Evolutionary conservation across 2,888 invertebrate genomes (phyloP).

Genomic region (Heliconius charithonia): DNA sequence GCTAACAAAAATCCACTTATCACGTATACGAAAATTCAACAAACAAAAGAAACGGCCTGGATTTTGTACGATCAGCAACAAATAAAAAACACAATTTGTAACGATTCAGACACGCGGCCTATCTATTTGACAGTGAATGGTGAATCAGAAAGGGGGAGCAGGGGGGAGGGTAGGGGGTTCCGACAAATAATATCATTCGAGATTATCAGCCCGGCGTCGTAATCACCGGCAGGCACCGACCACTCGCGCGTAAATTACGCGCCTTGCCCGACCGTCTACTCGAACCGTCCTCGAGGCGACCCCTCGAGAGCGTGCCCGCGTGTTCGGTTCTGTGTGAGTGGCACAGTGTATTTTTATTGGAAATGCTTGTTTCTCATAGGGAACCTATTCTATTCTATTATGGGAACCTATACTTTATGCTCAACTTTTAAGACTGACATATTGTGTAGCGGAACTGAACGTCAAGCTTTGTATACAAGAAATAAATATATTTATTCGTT

Average conservation of each 20-base stretch:
- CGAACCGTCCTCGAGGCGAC: slow-evolving; percentile 42
- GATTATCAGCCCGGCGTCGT: slow-evolving; percentile 74
- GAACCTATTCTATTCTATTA: too few species aligned
- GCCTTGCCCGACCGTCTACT: slow-evolving; percentile 53
- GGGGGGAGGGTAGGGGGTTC: background rate
- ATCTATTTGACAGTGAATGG: slow-evolving; percentile 28
- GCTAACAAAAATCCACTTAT: background rate
- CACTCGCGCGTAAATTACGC: slow-evolving; percentile 81
- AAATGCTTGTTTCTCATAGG: background rate
- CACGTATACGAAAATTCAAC: background rate
- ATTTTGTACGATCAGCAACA: background rate
- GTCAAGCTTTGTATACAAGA: too few species aligned
- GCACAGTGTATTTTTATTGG: slow-evolving; percentile 1
- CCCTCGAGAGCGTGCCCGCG: slow-evolving; percentile 37
- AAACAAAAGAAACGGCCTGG: background rate
- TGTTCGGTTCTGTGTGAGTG: slow-evolving; percentile 36
- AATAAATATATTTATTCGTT: too few species aligned
- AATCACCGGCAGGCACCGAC: slow-evolving; percentile 72
- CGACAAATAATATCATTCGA: slow-evolving; percentile 47
- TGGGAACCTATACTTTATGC: too few species aligned
- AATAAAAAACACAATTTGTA: slow-evolving; percentile 10
- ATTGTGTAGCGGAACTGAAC: too few species aligned
- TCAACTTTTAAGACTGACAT: too few species aligned
- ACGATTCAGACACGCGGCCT: slow-evolving; percentile 11
- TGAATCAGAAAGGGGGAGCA: slow-evolving; percentile 3